phyloP scores from a whole-genome alignment of 2,113 vertebrate genomes.

The Megaleporinus macrocephalus region DNA sequence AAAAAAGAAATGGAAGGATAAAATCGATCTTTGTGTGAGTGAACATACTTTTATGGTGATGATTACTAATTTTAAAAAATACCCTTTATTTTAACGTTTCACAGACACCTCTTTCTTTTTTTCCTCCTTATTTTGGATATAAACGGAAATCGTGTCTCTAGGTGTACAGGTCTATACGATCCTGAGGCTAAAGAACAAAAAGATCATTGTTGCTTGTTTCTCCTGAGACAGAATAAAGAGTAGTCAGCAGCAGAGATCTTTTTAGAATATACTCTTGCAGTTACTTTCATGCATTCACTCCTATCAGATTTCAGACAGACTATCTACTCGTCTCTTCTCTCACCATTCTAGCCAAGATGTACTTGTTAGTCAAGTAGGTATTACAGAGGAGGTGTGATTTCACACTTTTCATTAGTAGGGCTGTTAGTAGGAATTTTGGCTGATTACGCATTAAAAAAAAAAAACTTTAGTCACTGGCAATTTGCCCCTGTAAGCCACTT shows the following conservation, averaged over 20 bases:
- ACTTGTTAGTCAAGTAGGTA: constrained; percentile 9
- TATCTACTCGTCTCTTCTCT: constrained; percentile 2
- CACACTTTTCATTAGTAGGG: constrained; percentile 1
- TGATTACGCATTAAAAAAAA: neutral
- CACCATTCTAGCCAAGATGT: neutral
- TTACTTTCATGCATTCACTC: constrained; percentile 6
- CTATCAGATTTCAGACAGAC: neutral
- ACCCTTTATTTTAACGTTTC: constrained; percentile 53
- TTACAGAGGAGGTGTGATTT: neutral
- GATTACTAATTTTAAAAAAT: constrained; percentile 48
- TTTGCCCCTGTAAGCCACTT: constrained; percentile 9
- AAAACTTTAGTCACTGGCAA: neutral
- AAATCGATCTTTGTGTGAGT: constrained; percentile 43
- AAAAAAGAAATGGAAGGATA: constrained; percentile 40
- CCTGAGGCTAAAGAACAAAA: constrained; percentile 32
- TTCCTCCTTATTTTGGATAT: constrained; percentile 41
- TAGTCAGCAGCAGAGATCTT: constrained; percentile 35
- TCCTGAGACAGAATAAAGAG: constrained; percentile 48
- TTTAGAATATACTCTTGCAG: constrained; percentile 38
- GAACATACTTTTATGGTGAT: constrained; percentile 43
- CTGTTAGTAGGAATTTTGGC: constrained; percentile 7
- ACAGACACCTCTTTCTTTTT: constrained; percentile 44
- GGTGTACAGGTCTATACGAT: constrained; percentile 16
- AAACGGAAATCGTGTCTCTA: constrained; percentile 53
- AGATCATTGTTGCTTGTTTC: constrained; percentile 38